A percentile compares a stretch with the other conserved stretches of the same genome.
Evolutionary conservation across 2,888 invertebrate genomes (phyloP).

Genomic region (Dichetophora obliterata): DNA sequence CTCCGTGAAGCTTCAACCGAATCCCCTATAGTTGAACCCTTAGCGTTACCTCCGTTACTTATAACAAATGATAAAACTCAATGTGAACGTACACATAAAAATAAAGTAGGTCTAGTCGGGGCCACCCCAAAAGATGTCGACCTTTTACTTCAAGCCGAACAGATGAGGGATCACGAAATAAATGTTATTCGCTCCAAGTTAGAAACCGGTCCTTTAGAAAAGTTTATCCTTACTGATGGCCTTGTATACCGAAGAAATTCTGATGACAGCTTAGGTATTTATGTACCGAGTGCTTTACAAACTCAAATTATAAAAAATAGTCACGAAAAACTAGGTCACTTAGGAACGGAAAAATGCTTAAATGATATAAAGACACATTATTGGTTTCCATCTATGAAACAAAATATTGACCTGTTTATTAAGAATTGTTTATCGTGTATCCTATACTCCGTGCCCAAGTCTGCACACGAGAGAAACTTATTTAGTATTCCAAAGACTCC

Average conservation of each 20-base stretch:
- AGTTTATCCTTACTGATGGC: not conserved
- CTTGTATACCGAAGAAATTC: not conserved
- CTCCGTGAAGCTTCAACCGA: no score
- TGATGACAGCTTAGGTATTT: not conserved
- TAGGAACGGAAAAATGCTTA: not conserved
- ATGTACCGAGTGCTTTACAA: not conserved
- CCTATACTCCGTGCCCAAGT: not conserved
- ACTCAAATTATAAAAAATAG: not conserved
- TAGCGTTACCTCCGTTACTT: not conserved
- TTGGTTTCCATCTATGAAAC: conserved; percentile 14
- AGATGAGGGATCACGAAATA: conserved; percentile 11
- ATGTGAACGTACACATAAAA: conserved; percentile 47
- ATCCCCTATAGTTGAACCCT: not conserved
- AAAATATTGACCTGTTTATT: not conserved
- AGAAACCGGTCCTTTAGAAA: not conserved
- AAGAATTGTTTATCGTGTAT: conserved; percentile 12
- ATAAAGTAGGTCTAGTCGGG: conserved; percentile 44
- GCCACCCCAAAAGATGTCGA: conserved; percentile 46
- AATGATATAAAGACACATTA: not conserved
- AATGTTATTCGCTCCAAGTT: conserved; percentile 1
- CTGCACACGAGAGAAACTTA: conserved; percentile 4
- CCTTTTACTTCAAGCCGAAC: conserved; percentile 45
- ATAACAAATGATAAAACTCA: conserved; percentile 52
- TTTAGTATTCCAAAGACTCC: conserved; percentile 33
- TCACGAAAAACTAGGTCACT: conserved; percentile 5